phyloP scores from a whole-genome alignment of 1,140 invertebrate species.

The Brachystomella parvula region DNA sequence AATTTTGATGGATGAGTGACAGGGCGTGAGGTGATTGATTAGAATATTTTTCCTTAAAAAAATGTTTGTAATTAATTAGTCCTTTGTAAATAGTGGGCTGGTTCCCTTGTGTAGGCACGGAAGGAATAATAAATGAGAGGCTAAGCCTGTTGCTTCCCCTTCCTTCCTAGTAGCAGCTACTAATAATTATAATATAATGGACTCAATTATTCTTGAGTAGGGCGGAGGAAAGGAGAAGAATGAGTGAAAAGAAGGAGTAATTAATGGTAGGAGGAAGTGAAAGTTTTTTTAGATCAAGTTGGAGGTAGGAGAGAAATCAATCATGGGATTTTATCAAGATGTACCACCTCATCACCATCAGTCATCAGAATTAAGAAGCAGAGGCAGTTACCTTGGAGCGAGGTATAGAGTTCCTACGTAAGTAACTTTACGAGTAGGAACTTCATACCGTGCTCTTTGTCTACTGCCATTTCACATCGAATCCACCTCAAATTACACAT shows the following conservation, averaged over 20 bases:
- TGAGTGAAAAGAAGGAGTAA: neutral
- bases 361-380: neutral
- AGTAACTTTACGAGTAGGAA: neutral
- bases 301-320: neutral
- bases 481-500: no score
- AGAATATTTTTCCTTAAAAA: no score
- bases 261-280: neutral
- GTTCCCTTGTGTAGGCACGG: neutral
- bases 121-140: neutral
- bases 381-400: conserved; percentile 5
- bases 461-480: no score
- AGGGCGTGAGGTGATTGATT: no score
- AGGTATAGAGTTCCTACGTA: conserved; percentile 9
- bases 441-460: conserved; percentile 8
- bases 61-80: conserved; percentile 1
- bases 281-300: neutral
- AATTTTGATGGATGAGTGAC: no score
- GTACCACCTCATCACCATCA: neutral
- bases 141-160: neutral
- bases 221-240: no score
- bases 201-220: neutral
- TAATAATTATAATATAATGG: neutral
- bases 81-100: neutral
- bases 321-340: neutral
- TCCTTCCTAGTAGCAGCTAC: no score